Evolutionary conservation across 1,140 invertebrate genomes (phyloP), one percentile per base, ranked within the genome.

Genomic region (Acromyrmex heyeri): DNA sequence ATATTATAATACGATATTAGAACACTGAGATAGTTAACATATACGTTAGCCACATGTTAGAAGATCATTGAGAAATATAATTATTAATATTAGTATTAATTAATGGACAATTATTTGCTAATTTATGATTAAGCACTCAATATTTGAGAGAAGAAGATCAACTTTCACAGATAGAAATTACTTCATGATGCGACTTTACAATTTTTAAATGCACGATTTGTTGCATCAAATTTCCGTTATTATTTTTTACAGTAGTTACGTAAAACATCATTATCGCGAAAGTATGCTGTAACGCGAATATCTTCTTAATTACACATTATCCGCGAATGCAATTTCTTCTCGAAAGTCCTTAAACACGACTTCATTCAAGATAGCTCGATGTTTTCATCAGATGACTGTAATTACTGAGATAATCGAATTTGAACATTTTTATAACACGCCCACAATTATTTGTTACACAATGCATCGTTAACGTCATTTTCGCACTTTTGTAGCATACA

Each of bases 321-420:
- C n/a, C 38, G 55, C 59, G 18, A 62, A 50, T 61, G 69, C 10
- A 83, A 83, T 83, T 75, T 10, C 65, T 50, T 18, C 34, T 53
- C 57, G 69, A 83, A 62, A 83, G 18, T 2, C 21, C 69, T 83
- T 12, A 4, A 59, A 83, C 55, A 34, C 53, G 14, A 73, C 30
- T 61, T 72, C 34, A 61, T 83, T 12, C 27, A 27, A 14, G 16
- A 7, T 62, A 83, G n/a, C 38, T 18, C 12, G 16, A 72, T 27
- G 59, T 82, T 82, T 18, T 18, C 30, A 30, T 27, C 5, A 14
- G n/a, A 59, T 21, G 18, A 73, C 55, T 83, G 7, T 50, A 83
- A 83, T 83, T 75, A 75, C 44, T n/a, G 69, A 83, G 69, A 83
- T 61, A 83, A 83, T 83, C 53, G 69, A 83, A 70, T 81, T 81